Evolutionary conservation across 1,140 invertebrate species (phyloP).

Genomic region (Tetramorium simillimum): DNA sequence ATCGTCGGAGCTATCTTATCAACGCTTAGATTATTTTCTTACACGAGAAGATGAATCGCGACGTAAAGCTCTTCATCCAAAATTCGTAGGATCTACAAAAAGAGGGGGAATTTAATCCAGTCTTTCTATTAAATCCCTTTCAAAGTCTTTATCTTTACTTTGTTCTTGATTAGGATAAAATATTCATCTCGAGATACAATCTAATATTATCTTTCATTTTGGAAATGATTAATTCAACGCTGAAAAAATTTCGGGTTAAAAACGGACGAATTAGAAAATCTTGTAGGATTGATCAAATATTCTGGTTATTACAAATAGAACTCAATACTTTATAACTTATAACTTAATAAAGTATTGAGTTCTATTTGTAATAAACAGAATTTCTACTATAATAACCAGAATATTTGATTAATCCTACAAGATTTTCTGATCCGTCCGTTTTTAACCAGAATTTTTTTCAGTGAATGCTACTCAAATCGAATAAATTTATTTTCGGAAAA

Average conservation of each 20-base stretch:
- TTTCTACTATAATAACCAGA: too few species aligned
- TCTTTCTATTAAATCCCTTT: neutral
- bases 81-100: neutral
- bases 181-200: neutral
- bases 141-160: neutral
- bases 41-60: neutral
- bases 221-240: neutral
- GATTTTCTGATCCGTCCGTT: too few species aligned
- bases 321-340: too few species aligned
- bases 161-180: neutral
- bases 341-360: too few species aligned
- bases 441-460: too few species aligned
- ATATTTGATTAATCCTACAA: too few species aligned
- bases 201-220: neutral
- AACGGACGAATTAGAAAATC: too few species aligned
- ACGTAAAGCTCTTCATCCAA: neutral
- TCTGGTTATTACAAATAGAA: too few species aligned
- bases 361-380: too few species aligned
- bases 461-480: neutral
- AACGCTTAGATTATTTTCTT: slow-evolving; percentile 12
- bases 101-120: neutral
- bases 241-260: too few species aligned
- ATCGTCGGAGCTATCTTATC: neutral
- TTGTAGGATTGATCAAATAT: too few species aligned
- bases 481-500: neutral